Evolutionary conservation across 2,888 invertebrate genomes (phyloP), one percentile per base, ranked within the genome.

Genomic region (Cephus pulcher): DNA sequence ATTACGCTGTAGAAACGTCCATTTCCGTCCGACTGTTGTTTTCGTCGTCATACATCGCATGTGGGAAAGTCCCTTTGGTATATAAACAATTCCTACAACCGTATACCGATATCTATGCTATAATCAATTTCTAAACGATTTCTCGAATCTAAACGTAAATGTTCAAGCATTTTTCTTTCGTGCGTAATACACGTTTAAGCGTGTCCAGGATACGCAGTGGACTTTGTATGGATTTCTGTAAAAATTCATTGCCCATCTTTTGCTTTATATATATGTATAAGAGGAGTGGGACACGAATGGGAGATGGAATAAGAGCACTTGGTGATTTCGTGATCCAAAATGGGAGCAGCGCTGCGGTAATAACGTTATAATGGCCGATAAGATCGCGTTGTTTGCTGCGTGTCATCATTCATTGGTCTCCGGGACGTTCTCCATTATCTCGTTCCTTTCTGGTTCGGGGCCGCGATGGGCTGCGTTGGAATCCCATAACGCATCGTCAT

Each of bases 1-100:
- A 89, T 90, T 90, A 89, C 87, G 88, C 88, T 89, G 89, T 89
- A 86, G 87, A 89, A 89, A 89, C 88, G 89, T 88, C 89, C 88
- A 89, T 89, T 86, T 87, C 84, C 83, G 80, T 84, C 80, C 81
- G 78, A 82, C 80, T 33, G 82, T 81, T 79, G 85, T 85, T 85
- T 85, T 85, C 83, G 83, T 81, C 40, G 23, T 56, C 23, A 56
- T 56, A 56, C 23, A 56, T 9, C 1, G 23, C 56, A 56, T 23
- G 56, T 56, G 56, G 56, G 56, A 56, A 56, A 56, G 56, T 56
- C 9, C 1, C 23, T 56, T 56, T 9, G 23, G 15, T 56, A 9
- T 23, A 56, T 56, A 9, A 0, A 56, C 23, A 56, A 56, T 56
- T 23, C 23, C 56, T 56, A 56, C 56, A 56, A 56, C 56, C 6